phyloP scores from a whole-genome alignment of 2,888 invertebrate species.

The Cheilosia soror region DNA sequence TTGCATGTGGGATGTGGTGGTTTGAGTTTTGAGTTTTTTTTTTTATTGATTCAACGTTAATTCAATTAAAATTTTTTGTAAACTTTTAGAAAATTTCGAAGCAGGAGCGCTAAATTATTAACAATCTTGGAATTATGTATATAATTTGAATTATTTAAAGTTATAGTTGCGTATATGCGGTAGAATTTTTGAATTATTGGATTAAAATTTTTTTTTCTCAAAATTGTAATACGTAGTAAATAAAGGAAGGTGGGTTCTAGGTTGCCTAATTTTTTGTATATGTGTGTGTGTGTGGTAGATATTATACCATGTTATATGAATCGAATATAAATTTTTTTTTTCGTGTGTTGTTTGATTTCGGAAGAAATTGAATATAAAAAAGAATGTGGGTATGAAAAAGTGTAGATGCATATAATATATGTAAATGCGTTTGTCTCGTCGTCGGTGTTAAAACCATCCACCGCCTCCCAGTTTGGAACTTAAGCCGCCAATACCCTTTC shows the following conservation, averaged over 20 bases:
- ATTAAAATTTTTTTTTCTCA: neutral
- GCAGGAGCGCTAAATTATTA: constrained; percentile 36
- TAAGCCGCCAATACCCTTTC: constrained; percentile 95
- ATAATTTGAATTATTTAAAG: constrained; percentile 5
- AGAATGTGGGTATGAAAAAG: constrained; percentile 11
- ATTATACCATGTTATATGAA: neutral
- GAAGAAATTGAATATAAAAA: neutral
- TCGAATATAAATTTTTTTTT: constrained; percentile 4
- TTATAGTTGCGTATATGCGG: neutral
- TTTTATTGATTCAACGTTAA: neutral
- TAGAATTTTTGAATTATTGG: constrained; percentile 3
- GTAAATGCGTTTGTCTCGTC: constrained; percentile 15
- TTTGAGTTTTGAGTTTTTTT: neutral
- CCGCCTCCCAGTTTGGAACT: constrained; percentile 95
- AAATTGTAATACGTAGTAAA: constrained; percentile 9
- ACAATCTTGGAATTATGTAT: constrained; percentile 14
- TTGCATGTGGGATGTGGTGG: neutral
- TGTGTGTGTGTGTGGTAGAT: neutral
- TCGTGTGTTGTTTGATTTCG: neutral
- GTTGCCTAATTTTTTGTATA: neutral
- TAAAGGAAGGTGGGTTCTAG: constrained; percentile 15
- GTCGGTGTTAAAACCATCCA: constrained; percentile 90
- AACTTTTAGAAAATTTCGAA: constrained; percentile 4
- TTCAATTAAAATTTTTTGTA: neutral
- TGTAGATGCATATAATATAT: constrained; percentile 8